These are phyloP conservation scores for Teinopalpus imperialis DNA, from an alignment of 2,888 invertebrate species.

Conservation along the genomic window DNA sequence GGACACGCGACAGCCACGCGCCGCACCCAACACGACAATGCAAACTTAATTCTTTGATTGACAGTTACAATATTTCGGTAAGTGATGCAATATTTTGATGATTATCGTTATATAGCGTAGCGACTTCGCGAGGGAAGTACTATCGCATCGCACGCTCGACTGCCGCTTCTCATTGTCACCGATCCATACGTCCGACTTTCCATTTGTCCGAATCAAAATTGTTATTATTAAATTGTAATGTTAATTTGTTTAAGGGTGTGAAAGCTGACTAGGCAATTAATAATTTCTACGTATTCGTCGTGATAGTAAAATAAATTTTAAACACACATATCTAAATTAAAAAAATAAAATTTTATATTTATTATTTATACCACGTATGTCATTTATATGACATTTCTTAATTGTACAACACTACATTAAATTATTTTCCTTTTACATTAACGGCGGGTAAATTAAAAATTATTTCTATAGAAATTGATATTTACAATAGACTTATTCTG, in stretches of 20 bases:
- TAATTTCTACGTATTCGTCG: too few relatives aligned
- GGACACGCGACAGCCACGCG: constrained; percentile 60
- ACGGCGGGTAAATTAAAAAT: too few relatives aligned
- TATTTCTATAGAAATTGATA: too few relatives aligned
- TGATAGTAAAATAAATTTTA: too few relatives aligned
- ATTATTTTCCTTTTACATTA: too few relatives aligned
- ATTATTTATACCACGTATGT: too few relatives aligned
- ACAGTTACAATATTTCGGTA: constrained; percentile 83
- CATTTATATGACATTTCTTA: too few relatives aligned
- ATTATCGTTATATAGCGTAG: constrained; percentile 62
- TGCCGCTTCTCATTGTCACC: constrained; percentile 36
- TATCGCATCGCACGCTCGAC: constrained; percentile 62
- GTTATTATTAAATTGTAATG: constrained; percentile 11
- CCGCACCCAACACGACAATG: constrained; percentile 56
- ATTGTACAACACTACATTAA: too few relatives aligned
- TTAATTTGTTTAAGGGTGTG: constrained; percentile 4
- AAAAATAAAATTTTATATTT: too few relatives aligned
- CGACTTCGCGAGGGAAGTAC: constrained; percentile 47
- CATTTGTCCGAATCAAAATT: constrained; percentile 22
- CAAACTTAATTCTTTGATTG: constrained; percentile 81
- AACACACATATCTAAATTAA: too few relatives aligned
- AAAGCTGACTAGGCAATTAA: too few relatives aligned
- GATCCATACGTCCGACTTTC: constrained; percentile 42
- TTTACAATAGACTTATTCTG: too few relatives aligned
- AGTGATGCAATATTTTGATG: constrained; percentile 83